Conservation (phyloP, 2,888 invertebrate genomes). For the Odontocerum albicorne region DNA sequence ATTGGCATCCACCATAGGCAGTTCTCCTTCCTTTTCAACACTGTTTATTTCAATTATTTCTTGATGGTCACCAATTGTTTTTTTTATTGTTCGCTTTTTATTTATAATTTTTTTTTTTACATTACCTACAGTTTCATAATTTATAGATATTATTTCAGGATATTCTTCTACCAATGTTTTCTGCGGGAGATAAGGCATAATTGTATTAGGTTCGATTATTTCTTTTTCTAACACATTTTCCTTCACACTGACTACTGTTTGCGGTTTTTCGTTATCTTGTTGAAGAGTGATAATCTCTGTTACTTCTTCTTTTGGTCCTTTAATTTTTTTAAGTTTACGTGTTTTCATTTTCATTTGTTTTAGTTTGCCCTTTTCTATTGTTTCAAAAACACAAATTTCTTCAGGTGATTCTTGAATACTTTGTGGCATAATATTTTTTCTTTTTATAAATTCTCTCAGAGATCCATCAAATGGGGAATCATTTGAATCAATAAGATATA, state of each 20-base stretch:
- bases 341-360: slow-evolving; percentile 41
- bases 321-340: slow-evolving; percentile 45
- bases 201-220: background rate
- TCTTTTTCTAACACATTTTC: background rate
- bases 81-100: slow-evolving; percentile 50
- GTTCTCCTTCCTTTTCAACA: slow-evolving; percentile 43
- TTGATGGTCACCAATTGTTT: slow-evolving; percentile 40
- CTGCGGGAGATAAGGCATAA: slow-evolving; percentile 10
- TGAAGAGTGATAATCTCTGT: slow-evolving; percentile 44
- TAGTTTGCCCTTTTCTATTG: slow-evolving; percentile 39
- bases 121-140: background rate
- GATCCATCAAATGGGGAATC: too few relatives aligned
- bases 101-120: slow-evolving; percentile 37
- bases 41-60: slow-evolving; percentile 38
- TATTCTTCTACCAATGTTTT: slow-evolving; percentile 29
- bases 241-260: slow-evolving; percentile 39
- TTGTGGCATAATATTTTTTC: slow-evolving; percentile 42
- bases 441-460: too few relatives aligned
- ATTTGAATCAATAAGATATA: too few relatives aligned
- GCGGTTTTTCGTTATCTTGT: slow-evolving; percentile 43
- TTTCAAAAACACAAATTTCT: slow-evolving; percentile 43
- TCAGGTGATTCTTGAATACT: slow-evolving; percentile 40
- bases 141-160: slow-evolving; percentile 15
- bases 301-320: slow-evolving; percentile 45
- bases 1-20: slow-evolving; percentile 38